Percentiles rank a stretch among this genome's conserved stretches.
These are phyloP conservation scores for Crenichthys baileyi DNA, from an alignment of 2,797 vertebrate genomes.

Conservation along the genomic window DNA sequence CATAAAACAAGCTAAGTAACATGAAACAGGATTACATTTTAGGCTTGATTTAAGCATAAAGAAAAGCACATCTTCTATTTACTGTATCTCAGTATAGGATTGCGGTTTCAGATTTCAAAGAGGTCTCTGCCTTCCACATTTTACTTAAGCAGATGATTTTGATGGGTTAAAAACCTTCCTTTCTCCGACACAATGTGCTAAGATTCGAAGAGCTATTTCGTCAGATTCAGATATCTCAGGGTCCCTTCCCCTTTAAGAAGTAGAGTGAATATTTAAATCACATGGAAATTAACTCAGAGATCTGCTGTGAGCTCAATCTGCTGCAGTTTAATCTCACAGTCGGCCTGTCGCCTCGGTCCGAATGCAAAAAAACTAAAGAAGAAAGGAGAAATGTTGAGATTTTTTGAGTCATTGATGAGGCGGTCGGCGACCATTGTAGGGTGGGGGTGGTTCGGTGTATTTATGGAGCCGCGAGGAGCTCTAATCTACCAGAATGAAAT, in stretches of 20 bases:
- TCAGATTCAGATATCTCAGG: constrained; percentile 30
- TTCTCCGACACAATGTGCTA: neutral
- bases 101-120: neutral
- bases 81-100: neutral
- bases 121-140: neutral
- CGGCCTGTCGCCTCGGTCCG: constrained; percentile 8
- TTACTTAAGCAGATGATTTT: constrained; percentile 23
- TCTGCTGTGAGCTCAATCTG: constrained; percentile 19
- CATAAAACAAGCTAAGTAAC: neutral
- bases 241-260: constrained; percentile 10
- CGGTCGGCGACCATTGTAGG: neutral
- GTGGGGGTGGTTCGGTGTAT: neutral
- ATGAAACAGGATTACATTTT: constrained; percentile 23
- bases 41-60: neutral
- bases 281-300: constrained; percentile 23
- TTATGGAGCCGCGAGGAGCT: constrained; percentile 9
- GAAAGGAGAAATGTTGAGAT: neutral
- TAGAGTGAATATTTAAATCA: constrained; percentile 34
- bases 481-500: constrained; percentile 34
- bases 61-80: constrained; percentile 2
- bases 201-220: constrained; percentile 17
- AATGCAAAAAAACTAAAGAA: neutral
- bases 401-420: neutral
- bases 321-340: constrained; percentile 16
- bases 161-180: no score